Evolutionary conservation across 2,797 vertebrate species (phyloP).

Genomic region (Cichlasoma orientale): DNA sequence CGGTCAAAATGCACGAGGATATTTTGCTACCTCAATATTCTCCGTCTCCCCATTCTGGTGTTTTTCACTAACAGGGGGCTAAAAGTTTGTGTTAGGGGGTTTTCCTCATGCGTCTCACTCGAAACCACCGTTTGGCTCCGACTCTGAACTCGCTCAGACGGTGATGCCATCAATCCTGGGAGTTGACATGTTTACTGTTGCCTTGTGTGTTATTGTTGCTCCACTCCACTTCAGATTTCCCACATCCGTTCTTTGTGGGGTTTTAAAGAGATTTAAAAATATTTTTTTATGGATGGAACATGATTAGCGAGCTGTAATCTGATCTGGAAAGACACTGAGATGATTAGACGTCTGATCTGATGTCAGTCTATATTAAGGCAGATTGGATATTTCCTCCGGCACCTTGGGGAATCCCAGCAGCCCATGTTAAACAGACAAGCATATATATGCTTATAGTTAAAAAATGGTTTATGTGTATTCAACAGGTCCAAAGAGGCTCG

Average conservation of each 20-base stretch:
- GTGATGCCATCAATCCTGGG: constrained; percentile 23
- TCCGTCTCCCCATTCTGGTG: neutral
- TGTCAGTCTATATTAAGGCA: constrained; percentile 45
- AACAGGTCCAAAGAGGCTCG: constrained; percentile 2
- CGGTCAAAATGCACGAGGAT: no score
- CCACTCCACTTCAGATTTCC: constrained; percentile 39
- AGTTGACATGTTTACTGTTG: constrained; percentile 59
- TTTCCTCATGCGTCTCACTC: neutral
- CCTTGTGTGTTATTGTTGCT: constrained; percentile 60
- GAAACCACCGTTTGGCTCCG: neutral
- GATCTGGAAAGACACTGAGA: constrained; percentile 43
- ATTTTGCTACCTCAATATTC: neutral
- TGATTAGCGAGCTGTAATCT: constrained; percentile 44
- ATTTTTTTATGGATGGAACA: constrained; percentile 20
- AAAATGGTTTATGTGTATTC: neutral
- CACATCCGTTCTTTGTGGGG: constrained; percentile 37
- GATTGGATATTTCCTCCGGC: constrained; percentile 20
- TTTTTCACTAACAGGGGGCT: neutral
- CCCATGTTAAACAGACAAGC: neutral
- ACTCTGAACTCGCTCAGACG: constrained; percentile 21
- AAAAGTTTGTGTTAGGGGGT: neutral
- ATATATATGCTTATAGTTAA: constrained; percentile 21
- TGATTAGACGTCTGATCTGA: constrained; percentile 36
- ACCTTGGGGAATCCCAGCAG: constrained; percentile 9
- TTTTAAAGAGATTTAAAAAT: constrained; percentile 18